These are phyloP conservation scores for Brachionus rotundiformis DNA, from an alignment of 1,140 invertebrate genomes.

Conservation along the genomic window DNA sequence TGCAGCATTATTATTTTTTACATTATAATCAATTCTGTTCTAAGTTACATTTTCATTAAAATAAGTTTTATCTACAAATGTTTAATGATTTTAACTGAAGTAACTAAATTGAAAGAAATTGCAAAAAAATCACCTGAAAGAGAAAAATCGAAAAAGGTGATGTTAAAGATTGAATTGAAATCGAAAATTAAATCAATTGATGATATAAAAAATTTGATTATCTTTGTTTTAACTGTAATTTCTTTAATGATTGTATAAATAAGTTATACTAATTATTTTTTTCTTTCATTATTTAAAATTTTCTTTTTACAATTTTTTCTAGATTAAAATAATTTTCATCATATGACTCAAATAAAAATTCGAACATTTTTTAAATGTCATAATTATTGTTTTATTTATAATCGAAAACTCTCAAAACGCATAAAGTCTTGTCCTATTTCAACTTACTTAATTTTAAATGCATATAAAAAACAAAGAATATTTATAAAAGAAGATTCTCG, in stretches of 20 bases:
- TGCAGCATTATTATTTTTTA: background rate
- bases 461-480: slow-evolving; percentile 1
- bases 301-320: background rate
- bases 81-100: background rate
- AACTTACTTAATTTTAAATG: background rate
- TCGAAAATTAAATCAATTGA: background rate
- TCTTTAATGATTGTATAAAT: background rate
- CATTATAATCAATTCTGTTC: background rate
- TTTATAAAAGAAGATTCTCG: background rate
- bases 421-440: background rate
- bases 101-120: background rate
- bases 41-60: background rate
- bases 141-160: background rate
- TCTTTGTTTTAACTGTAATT: background rate
- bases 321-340: background rate
- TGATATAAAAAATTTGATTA: background rate
- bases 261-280: too few relatives aligned
- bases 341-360: background rate
- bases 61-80: background rate
- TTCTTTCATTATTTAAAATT: background rate
- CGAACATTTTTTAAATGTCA: background rate
- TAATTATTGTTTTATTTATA: background rate
- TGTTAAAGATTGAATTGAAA: background rate
- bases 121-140: background rate
- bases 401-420: background rate